Percentiles rank a stretch among this genome's conserved stretches.
phyloP scores from a whole-genome alignment of 2,888 invertebrate genomes.

The Ophion ellenae region DNA sequence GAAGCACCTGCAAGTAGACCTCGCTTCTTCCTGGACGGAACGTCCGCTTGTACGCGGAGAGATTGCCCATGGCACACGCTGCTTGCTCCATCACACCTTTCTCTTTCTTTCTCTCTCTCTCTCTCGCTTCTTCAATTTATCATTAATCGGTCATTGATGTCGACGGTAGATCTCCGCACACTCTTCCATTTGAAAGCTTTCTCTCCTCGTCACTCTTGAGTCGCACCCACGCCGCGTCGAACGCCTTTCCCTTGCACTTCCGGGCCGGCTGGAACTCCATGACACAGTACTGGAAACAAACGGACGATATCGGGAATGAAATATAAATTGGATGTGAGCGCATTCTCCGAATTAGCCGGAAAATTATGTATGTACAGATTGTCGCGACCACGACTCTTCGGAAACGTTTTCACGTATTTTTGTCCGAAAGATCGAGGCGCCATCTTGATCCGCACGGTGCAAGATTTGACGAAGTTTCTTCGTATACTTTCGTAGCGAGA shows the following conservation, averaged over 20 bases:
- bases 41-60: not conserved
- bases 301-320: constrained; percentile 28
- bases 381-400: not conserved
- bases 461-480: not conserved
- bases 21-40: constrained; percentile 5
- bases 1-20: constrained; percentile 2
- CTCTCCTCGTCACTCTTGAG: not conserved
- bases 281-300: constrained; percentile 29
- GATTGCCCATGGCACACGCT: not conserved
- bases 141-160: not conserved
- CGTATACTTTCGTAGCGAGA: not conserved
- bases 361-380: not conserved
- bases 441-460: too few relatives aligned
- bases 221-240: not conserved
- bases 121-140: not conserved
- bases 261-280: not conserved
- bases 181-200: not conserved
- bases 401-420: too few relatives aligned
- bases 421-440: too few relatives aligned
- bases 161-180: not conserved
- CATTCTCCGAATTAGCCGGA: not conserved
- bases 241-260: not conserved
- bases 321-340: not conserved
- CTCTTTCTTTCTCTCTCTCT: not conserved
- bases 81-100: not conserved